Evolutionary conservation across 2,888 invertebrate genomes (phyloP), one percentile per base, ranked within the genome.

Genomic region (Ornithoptera priamus): DNA sequence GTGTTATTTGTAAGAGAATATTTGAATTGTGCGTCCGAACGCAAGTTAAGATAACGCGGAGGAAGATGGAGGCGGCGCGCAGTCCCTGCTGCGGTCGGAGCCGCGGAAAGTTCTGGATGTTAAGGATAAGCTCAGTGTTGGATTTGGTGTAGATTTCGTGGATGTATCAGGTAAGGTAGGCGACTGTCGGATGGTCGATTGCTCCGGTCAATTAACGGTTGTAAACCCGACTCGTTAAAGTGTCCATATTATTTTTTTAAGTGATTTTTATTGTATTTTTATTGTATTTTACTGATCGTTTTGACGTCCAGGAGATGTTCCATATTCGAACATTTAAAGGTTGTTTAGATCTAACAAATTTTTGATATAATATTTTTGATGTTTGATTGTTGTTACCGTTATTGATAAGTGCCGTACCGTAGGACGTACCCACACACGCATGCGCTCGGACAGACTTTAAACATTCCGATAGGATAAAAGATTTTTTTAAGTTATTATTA

Each of bases 241-340:
- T 85, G 90, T 89, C 90, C 89, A 89, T 86, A 84, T 88, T 88
- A 87, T 84, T 88, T 86, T 85, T 85, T 85, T 85, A 86, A 84
- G 83, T 85, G 78, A 78, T 81, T 81, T 60, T 82, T 82, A 78
- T 76, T 78, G 76, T 72, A 76, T 76, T 79, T 78, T 75, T n/a
- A n/a, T n/a, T n/a, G n/a, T n/a, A n/a, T n/a, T n/a, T n/a, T 78
- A 79, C 77, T 71, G 77, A 77, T 74, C 73, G 76, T 77, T 80
- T 76, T 74, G 74, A 76, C 78, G 75, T 73, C 75, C 81, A 79
- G 73, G 75, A 73, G 74, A 72, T 65, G 60, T 72, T 76, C 73
- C 75, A 76, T 73, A 75, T 75, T 74, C 71, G 73, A 73, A 75
- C 75, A 72, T 71, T 73, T 72, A 72, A 77, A 72, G 77, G 81